Evolutionary conservation across 2,797 vertebrate species (phyloP), one percentile per base, ranked within the genome.

Genomic region (Pipistrellus pygmaeus): DNA sequence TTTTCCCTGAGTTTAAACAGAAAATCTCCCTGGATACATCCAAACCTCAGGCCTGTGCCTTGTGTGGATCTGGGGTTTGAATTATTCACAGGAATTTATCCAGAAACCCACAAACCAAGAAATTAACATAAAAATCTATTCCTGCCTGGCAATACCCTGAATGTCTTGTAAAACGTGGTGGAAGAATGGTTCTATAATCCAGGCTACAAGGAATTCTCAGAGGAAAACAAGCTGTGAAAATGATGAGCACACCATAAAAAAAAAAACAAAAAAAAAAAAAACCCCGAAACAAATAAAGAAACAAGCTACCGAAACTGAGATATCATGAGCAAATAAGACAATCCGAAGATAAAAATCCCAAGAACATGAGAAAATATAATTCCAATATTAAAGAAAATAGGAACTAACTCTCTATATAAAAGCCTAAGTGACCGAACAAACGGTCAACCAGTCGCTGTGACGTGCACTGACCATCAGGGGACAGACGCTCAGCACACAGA

Each of bases 61-160:
- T 73, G 25, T 84, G 53, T 76, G 72, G 35, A 55, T 62, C 32
- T 88, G 51, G 62, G 84, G 21, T 75, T 90, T 88, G 51, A 91
- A 87, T 90, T 75, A 84, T 83, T 73, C 77, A 85, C 51, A 46
- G 91, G 20, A 64, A 91, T 88, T 51, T 91, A 75, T 30, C 57
- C 23, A 92, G 85, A 82, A 94, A 89, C 53, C 68, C 80, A 64
- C 78, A 93, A 68, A 85, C 84, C 91, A 91, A 91, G 77, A 90
- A 93, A 93, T 87, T 87, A 96, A 75, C 83, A 80, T 81, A 80
- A 95, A 93, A 88, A 57, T 81, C 30, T 55, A 17, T 55, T 75
- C n/a, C 84, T 71, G 38, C n/a, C 78, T 18, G 68, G 78, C 32
- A 44, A 55, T 71, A 64, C 46, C 27, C 78, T 62, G 44, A 62